Evolutionary conservation across 2,797 vertebrate species (phyloP).

Genomic region (Anguilla obscura): DNA sequence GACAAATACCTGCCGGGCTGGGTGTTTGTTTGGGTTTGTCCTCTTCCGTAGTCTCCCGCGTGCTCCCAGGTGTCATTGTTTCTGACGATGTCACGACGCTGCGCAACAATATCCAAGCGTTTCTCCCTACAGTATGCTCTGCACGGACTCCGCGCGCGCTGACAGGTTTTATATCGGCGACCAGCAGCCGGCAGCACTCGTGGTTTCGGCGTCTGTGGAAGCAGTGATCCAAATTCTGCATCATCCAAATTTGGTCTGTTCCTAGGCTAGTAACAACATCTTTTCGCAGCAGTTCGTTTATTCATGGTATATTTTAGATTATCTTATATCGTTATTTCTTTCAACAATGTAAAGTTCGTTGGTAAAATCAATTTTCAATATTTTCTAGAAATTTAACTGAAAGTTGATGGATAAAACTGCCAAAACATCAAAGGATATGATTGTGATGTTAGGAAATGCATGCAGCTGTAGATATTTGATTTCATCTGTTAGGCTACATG

Average conservation of each 20-base stretch:
- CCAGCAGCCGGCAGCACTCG: background rate
- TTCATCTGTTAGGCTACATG: too few species aligned
- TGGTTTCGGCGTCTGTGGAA: background rate
- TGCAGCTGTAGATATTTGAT: too few species aligned
- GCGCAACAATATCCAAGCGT: background rate
- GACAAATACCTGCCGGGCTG: constrained; percentile 18
- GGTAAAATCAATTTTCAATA: too few species aligned
- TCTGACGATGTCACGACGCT: background rate
- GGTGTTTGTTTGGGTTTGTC: background rate
- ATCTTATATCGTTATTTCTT: background rate
- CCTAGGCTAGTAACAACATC: background rate
- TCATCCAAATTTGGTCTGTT: background rate
- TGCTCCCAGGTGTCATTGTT: constrained; percentile 1
- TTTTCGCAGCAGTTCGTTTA: background rate
- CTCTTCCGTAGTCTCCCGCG: background rate
- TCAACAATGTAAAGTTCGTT: too few species aligned
- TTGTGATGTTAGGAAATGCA: too few species aligned
- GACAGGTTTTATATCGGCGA: constrained; percentile 11
- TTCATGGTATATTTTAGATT: background rate
- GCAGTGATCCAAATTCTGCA: background rate
- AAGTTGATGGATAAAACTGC: too few species aligned
- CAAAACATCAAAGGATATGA: too few species aligned
- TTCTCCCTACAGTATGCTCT: background rate
- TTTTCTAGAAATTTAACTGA: too few species aligned
- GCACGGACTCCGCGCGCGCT: background rate